These are phyloP conservation scores for Celastrina argiolus DNA, from an alignment of 2,888 invertebrate genomes.

Conservation along the genomic window DNA sequence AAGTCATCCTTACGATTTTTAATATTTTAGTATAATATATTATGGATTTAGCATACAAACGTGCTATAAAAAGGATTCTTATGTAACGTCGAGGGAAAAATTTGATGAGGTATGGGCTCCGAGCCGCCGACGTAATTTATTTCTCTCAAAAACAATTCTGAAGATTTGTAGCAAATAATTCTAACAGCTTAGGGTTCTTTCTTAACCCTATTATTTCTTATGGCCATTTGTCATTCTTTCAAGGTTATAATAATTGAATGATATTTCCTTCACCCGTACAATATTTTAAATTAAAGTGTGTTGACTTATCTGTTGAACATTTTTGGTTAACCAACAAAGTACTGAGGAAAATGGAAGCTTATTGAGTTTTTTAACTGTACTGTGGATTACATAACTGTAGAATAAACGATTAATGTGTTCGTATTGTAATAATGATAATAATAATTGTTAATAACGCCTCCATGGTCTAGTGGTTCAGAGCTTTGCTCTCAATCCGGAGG, in stretches of 20 bases:
- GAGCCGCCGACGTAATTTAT: not conserved
- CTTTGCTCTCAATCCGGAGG: too few relatives aligned
- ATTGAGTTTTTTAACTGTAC: too few relatives aligned
- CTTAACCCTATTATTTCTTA: conserved; percentile 1
- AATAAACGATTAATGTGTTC: too few relatives aligned
- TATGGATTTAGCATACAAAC: too few relatives aligned
- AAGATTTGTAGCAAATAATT: conserved; percentile 17
- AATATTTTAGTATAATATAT: too few relatives aligned
- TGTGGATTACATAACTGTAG: too few relatives aligned
- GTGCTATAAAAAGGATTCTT: not conserved
- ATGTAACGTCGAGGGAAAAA: not conserved
- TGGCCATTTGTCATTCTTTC: not conserved
- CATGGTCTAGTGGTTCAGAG: too few relatives aligned
- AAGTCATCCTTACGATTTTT: too few relatives aligned
- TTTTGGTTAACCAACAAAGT: too few relatives aligned
- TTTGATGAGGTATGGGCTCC: not conserved
- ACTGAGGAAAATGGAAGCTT: too few relatives aligned
- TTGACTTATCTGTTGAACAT: not conserved
- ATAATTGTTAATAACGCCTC: too few relatives aligned
- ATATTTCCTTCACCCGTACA: not conserved
- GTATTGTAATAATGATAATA: too few relatives aligned
- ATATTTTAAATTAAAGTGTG: not conserved
- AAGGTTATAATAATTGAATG: not conserved
- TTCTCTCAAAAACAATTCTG: not conserved
- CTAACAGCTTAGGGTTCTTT: not conserved